A percentile compares a stretch with the other conserved stretches of the same genome.
Conservation (phyloP, 2,113 vertebrate species). For the Myiagra hebetior region DNA sequence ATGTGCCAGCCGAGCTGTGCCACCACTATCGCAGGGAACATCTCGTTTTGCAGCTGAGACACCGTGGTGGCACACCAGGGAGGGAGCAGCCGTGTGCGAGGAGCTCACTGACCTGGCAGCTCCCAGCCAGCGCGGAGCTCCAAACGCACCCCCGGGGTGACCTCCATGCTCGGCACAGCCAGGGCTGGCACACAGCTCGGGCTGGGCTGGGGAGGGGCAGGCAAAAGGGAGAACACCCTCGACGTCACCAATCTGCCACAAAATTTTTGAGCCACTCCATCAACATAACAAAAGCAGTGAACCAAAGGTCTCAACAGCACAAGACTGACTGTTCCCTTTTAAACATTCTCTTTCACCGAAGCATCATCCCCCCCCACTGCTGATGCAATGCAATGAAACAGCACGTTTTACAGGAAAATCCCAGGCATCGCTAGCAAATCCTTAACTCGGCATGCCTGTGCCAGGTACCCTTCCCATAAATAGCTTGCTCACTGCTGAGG, state of each 20-base stretch:
- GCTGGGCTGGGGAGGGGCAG: neutral
- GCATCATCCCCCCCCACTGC: neutral
- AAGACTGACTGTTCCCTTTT: neutral
- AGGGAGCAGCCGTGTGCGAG: neutral
- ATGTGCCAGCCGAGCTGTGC: neutral
- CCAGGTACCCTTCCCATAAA: constrained; percentile 47
- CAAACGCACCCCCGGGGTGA: fast-evolving
- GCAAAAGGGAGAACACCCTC: neutral
- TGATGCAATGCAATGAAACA: neutral
- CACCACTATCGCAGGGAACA: neutral
- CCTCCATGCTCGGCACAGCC: neutral
- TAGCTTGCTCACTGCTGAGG: neutral
- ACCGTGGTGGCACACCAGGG: neutral
- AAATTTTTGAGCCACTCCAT: neutral
- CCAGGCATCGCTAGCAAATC: neutral
- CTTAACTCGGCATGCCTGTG: neutral
- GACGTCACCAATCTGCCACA: fast-evolving
- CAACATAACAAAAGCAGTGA: fast-evolving
- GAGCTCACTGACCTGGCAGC: neutral
- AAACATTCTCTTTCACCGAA: too few species aligned
- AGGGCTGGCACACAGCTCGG: neutral
- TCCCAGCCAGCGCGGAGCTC: neutral
- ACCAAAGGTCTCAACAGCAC: neutral
- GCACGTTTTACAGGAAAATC: neutral
- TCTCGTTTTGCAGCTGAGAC: neutral